Conservation (phyloP, 2,888 invertebrate genomes). For the Aphidoletes aphidimyza region DNA sequence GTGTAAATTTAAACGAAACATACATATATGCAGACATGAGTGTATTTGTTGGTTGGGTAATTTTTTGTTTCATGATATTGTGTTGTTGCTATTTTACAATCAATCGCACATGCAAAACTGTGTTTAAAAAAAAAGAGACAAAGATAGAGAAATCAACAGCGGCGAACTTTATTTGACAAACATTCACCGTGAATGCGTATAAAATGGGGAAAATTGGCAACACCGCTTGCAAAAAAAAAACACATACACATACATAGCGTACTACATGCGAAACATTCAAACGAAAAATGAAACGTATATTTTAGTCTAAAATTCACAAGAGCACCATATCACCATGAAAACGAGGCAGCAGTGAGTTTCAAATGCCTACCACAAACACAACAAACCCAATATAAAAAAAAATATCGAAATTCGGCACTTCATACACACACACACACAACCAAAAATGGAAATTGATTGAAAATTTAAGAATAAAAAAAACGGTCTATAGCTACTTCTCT, state of each 20-base stretch:
- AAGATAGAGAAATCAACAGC: neutral
- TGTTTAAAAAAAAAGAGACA: neutral
- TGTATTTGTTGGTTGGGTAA: neutral
- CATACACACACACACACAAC: neutral
- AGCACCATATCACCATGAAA: neutral
- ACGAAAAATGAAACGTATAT: neutral
- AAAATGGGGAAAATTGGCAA: slow-evolving; percentile 40
- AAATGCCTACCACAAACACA: neutral
- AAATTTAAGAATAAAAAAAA: neutral
- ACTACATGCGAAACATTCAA: too few species aligned
- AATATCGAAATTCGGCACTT: neutral
- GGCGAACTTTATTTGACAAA: slow-evolving; percentile 39
- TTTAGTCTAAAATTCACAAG: neutral
- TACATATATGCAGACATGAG: neutral
- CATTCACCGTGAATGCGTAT: slow-evolving; percentile 38
- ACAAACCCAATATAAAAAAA: neutral
- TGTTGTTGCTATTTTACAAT: too few species aligned
- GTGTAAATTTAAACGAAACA: neutral
- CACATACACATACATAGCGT: neutral
- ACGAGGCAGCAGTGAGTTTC: neutral
- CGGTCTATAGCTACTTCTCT: neutral
- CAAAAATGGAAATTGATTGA: neutral
- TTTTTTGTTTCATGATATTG: neutral
- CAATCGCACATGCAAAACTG: slow-evolving; percentile 27
- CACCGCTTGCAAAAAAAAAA: slow-evolving; percentile 7